Conservation (phyloP, 2,888 invertebrate species). For the Tenthredo notha region DNA sequence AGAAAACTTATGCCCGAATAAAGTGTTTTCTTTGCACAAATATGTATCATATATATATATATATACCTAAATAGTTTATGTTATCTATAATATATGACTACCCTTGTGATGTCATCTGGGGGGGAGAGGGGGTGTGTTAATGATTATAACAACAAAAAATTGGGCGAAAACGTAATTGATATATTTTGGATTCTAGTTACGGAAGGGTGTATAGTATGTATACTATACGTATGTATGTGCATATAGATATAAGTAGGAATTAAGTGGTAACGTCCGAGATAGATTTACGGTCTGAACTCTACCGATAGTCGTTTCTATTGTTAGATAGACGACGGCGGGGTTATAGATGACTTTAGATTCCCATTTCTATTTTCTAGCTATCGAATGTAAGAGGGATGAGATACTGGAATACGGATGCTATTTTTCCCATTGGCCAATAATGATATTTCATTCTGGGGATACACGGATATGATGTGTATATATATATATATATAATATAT, state of each 20-base stretch:
- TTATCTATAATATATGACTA: background rate
- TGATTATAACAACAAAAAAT: background rate
- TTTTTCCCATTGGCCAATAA: conserved; percentile 26
- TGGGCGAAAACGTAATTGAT: background rate
- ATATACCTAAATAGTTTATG: background rate
- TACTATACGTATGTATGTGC: background rate
- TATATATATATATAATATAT: background rate
- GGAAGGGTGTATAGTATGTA: background rate
- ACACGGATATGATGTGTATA: no score
- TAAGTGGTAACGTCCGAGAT: conserved; percentile 38
- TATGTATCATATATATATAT: background rate
- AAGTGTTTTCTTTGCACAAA: conserved; percentile 34
- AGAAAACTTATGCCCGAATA: conserved; percentile 46
- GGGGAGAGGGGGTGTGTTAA: background rate
- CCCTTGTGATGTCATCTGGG: background rate
- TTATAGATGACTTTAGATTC: conserved; percentile 41
- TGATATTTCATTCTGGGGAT: conserved; percentile 37
- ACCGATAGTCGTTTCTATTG: conserved; percentile 29
- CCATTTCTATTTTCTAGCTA: conserved; percentile 31
- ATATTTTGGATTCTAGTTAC: background rate
- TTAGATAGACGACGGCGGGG: background rate
- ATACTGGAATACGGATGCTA: background rate
- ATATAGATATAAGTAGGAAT: conserved; percentile 9
- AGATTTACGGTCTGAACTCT: conserved; percentile 35
- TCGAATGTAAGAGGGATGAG: background rate